Evolutionary conservation across 2,113 vertebrate species (phyloP), one percentile per base, ranked within the genome.

Genomic region (Noturus placidus): DNA sequence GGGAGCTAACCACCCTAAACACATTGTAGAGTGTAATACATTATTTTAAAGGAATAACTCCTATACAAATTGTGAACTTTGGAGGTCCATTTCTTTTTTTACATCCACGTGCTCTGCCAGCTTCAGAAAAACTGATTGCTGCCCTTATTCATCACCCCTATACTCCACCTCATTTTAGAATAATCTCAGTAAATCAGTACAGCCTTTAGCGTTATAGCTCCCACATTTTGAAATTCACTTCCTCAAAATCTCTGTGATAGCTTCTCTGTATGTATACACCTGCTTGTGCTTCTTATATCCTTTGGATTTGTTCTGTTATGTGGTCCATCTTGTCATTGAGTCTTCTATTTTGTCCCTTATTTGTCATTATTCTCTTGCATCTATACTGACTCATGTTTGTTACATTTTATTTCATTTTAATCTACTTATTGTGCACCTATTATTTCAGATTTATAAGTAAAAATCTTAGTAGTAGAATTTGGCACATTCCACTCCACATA

Each of bases 401-500:
- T 1, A 46, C 20, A 27, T 46, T 76, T 76, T 67, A 27, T 27
- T 76, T 25, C 1, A 25, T 76, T 76, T 27, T 46, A 25, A 46
- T 42, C 8, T 35, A 70, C 10, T 1, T 35, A 19, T 35, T 70
- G 17, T 70, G 30, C 5, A 7, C 30, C 3, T 30, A 65, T 65
- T 42, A 10, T 42, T 74, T 74, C 33, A 74, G 35, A 42, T 74
- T 72, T 17, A 5, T 35, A 33, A 35, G 14, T 8, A 9, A 46
- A 46, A 46, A 46, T 76, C 1, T 13, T 54, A 33, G 13, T 19
- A 79, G 2, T 54, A 19, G 0, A 30, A 27, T 46, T 77, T 77
- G 52, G 11, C 19, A 77, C 42, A 50, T 76, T 77, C 74, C 74
- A 77, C 27, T 30, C 74, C 74, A 78, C 74, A 78, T 52, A 78